These are phyloP conservation scores for Holothuria scabra DNA, from an alignment of 53 echinoderm and acorn worm genomes.

Conservation along the genomic window DNA sequence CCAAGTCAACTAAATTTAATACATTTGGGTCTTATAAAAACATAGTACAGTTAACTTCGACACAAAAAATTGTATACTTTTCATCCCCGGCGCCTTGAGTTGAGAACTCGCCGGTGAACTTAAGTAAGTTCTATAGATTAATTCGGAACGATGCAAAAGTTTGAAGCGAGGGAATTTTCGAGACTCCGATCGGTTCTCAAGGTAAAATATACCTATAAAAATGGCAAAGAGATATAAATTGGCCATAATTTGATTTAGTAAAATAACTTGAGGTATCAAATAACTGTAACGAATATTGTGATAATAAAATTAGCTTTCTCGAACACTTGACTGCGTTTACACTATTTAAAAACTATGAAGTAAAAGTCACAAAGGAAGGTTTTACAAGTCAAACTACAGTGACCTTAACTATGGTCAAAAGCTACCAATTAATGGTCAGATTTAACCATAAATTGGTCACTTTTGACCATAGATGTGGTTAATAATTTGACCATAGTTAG, in stretches of 20 bases:
- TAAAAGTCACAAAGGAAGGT: neutral
- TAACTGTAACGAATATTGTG: constrained; percentile 29
- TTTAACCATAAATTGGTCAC: no score
- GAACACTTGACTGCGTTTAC: constrained; percentile 32
- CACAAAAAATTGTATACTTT: neutral
- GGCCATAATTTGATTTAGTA: constrained; percentile 27
- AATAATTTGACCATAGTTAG: no score
- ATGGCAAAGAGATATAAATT: neutral
- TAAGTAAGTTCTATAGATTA: constrained; percentile 22
- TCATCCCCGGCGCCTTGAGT: constrained; percentile 12
- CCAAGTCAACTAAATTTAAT: no score
- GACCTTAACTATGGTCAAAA: no score
- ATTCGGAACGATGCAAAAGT: constrained; percentile 9
- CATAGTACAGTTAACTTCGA: no score
- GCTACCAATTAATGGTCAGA: no score
- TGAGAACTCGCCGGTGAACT: neutral
- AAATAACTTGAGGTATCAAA: constrained; percentile 33
- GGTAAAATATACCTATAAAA: neutral
- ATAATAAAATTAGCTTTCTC: constrained; percentile 29
- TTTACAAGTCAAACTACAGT: no score
- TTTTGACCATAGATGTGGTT: no score
- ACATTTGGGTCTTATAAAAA: no score
- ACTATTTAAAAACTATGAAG: neutral
- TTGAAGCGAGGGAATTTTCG: neutral
- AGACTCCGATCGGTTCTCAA: constrained; percentile 1